phyloP scores from a whole-genome alignment of 2,113 vertebrate genomes.

The Myrmecophaga tridactyla region DNA sequence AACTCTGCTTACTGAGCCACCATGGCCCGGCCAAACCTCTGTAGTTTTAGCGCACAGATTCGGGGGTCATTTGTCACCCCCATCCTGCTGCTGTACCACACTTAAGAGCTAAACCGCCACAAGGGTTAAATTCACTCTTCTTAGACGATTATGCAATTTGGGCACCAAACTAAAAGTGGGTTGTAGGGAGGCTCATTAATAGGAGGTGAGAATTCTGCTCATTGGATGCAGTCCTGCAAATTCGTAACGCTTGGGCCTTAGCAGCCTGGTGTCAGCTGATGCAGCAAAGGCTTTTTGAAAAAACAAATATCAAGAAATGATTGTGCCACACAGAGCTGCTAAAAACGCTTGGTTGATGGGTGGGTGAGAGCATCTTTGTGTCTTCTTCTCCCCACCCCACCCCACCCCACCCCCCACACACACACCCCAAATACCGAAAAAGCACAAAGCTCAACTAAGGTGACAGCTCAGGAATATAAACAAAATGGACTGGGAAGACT shows the following conservation, averaged over 20 bases:
- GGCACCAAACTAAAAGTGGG: constrained; percentile 3
- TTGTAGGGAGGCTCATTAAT: constrained; percentile 64
- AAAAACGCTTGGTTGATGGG: not conserved
- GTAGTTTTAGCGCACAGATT: not conserved
- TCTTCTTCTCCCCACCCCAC: not conserved
- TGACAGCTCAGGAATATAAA: not conserved
- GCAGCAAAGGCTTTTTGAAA: not conserved
- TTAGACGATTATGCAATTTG: not conserved
- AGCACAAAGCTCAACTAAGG: not conserved
- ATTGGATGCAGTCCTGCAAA: constrained; percentile 56
- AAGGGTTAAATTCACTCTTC: not conserved
- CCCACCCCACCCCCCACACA: no score
- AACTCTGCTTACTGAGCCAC: no score
- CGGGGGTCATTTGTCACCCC: not conserved
- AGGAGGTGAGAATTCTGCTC: constrained; percentile 73
- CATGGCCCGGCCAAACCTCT: no score
- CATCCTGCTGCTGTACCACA: not conserved
- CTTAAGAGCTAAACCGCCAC: not conserved
- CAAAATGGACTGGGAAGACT: not conserved
- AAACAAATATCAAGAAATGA: not conserved
- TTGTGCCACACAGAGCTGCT: not conserved
- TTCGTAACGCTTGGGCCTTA: constrained; percentile 60
- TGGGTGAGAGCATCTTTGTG: not conserved
- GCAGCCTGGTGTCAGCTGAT: not conserved
- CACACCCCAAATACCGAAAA: no score